Evolutionary conservation across 2,113 vertebrate genomes (phyloP).

Genomic region (Pholis gunnellus): DNA sequence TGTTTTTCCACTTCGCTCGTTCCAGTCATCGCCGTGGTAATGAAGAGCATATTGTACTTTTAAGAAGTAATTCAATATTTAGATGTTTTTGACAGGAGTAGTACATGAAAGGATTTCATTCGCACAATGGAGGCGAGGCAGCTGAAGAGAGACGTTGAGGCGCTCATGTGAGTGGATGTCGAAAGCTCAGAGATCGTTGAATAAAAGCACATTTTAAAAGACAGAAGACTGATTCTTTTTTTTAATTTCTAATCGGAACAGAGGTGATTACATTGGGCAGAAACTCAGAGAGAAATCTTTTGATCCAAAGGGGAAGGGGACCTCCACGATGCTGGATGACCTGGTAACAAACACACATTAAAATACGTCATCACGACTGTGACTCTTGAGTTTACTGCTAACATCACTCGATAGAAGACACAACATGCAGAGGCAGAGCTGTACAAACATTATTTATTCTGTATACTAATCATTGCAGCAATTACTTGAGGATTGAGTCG

Average conservation of each 20-base stretch:
- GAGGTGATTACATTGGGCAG: slow-evolving; percentile 88
- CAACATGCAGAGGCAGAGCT: background rate
- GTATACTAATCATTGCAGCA: background rate
- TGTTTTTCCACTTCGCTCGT: background rate
- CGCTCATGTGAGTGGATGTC: slow-evolving; percentile 86
- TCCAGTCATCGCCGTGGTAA: background rate
- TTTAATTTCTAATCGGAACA: slow-evolving; percentile 74
- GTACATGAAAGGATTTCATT: background rate
- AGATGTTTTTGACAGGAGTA: slow-evolving; percentile 15
- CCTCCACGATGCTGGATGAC: slow-evolving; percentile 85
- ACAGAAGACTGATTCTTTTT: background rate
- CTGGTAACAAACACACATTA: slow-evolving; percentile 81
- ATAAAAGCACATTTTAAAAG: background rate
- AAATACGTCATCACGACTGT: background rate
- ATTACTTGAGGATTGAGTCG: background rate
- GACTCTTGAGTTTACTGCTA: no score
- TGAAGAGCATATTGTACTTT: background rate
- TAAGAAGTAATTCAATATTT: background rate
- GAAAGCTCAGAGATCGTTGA: background rate
- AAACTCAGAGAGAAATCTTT: slow-evolving; percentile 88
- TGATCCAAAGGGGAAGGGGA: slow-evolving; percentile 87
- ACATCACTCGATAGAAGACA: background rate
- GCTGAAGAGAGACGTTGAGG: slow-evolving; percentile 86
- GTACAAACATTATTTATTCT: background rate
- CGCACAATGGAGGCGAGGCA: slow-evolving; percentile 85